phyloP scores from a whole-genome alignment of 1,140 invertebrate genomes.

The Drosophila suzukii region DNA sequence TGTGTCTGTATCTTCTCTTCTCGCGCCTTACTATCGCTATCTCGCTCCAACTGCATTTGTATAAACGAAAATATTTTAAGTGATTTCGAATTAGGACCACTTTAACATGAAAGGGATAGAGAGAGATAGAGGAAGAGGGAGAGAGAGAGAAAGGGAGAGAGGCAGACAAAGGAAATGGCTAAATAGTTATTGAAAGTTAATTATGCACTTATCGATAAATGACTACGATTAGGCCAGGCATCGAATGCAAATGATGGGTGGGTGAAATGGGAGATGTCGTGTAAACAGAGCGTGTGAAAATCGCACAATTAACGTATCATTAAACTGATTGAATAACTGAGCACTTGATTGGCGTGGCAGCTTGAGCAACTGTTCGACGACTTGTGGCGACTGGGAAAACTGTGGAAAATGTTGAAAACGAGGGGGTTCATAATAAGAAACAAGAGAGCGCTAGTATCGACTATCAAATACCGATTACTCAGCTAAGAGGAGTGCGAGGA shows the following conservation, averaged over 20 bases:
- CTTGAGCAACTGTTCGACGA: conserved; percentile 34
- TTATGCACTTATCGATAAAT: conserved; percentile 47
- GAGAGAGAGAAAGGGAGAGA: background rate
- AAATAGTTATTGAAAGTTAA: conserved; percentile 44
- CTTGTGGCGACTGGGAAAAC: background rate
- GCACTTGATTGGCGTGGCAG: conserved; percentile 59
- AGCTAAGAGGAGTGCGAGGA: too few species aligned
- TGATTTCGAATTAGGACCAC: conserved; percentile 64
- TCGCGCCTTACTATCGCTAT: too few species aligned
- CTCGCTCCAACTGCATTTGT: conserved; percentile 14
- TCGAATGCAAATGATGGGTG: conserved; percentile 10
- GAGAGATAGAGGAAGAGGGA: too few species aligned
- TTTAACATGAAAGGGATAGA: background rate
- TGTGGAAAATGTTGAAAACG: too few species aligned
- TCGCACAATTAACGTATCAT: conserved; percentile 67
- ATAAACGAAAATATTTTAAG: conserved; percentile 59
- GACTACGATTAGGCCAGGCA: conserved; percentile 23
- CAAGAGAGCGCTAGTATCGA: too few species aligned
- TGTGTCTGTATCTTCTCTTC: background rate
- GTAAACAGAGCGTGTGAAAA: conserved; percentile 31
- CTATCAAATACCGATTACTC: too few species aligned
- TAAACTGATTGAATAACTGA: conserved; percentile 58
- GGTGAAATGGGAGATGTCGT: background rate
- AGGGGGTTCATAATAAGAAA: too few species aligned
- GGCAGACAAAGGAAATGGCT: background rate